These are phyloP conservation scores for Plebejus melissa DNA, from an alignment of 2,888 invertebrate species.

Conservation along the genomic window DNA sequence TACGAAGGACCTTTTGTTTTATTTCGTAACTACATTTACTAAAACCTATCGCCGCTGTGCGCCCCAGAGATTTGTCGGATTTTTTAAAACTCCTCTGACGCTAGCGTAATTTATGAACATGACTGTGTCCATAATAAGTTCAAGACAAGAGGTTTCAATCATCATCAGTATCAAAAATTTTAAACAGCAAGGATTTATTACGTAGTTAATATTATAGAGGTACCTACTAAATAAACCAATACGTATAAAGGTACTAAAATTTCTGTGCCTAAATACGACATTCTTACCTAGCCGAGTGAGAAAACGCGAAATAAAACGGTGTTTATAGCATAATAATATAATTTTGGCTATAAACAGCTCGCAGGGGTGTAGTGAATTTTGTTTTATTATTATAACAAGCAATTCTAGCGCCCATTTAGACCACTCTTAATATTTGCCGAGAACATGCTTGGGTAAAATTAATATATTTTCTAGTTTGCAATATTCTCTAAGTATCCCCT, in stretches of 20 bases:
- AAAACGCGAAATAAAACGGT: not conserved
- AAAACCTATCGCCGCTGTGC: not conserved
- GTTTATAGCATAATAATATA: not conserved
- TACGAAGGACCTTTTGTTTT: constrained; percentile 38
- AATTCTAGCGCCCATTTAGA: constrained; percentile 50
- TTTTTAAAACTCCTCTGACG: not conserved
- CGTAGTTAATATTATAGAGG: not conserved
- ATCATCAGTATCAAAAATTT: not conserved
- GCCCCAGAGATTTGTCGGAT: not conserved
- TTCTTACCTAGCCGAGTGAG: not conserved
- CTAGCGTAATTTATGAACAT: not conserved
- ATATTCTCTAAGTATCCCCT: constrained; percentile 35
- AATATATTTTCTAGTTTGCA: constrained; percentile 39
- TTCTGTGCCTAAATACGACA: not conserved
- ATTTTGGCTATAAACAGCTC: constrained; percentile 2
- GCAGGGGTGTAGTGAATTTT: not conserved
- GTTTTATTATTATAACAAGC: constrained; percentile 51
- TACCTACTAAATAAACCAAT: no score
- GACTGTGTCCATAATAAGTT: not conserved
- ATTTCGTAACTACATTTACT: not conserved
- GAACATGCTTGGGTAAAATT: constrained; percentile 47
- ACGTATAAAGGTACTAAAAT: not conserved
- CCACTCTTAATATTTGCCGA: constrained; percentile 54
- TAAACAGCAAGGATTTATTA: not conserved
- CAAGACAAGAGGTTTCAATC: not conserved